Base-by-base conservation (phyloP, 2,113 vertebrate species). In the Upupa epops region DNA sequence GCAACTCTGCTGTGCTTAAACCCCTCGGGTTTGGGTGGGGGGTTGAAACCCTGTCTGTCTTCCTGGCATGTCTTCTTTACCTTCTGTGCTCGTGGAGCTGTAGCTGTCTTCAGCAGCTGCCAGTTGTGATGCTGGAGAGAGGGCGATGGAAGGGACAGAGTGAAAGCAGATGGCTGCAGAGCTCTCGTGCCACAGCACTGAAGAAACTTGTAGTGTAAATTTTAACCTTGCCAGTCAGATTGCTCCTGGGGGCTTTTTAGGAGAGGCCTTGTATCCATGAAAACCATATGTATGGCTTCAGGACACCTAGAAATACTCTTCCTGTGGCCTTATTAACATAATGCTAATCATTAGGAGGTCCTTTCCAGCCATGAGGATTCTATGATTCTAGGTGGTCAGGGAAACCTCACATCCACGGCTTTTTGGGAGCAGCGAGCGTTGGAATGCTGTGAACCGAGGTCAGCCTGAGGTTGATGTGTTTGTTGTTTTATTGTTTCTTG, bases 111-210 rank as follows among this genome's bases (percentile, higher is more conserved):
- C 37, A 66, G 64, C 74, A 65, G 11, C 55, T 73, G 68, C 68
- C 15, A 17, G 34, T 37, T 60, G 18, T 0, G 8, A 17, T 31
- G n/a, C 5, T 66, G 65, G n/a, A 36, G 42, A 51, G 71, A 37
- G 36, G 32, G 19, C 78, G 26, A 45, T 34, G 29, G 52, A 37
- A 65, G 26, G 60, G 18, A 24, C 0, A 1, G 25, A 28, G 24
- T 42, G 65, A 74, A 63, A 88, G 59, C 59, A 37, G 24, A 22
- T 36, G 32, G 7, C 26, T 75, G 42, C 9, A 2, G 58, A 68
- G 54, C n/a, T 78, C 46, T 66, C 2, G 0, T 21, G n/a, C 17
- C 22, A 17, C 0, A 0, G 58, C 55, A 16, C 29, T 84, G 8
- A 65, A 89, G 75, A 2, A 6, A 16, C n/a, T 81, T 13, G 37